Evolutionary conservation across 1,140 invertebrate genomes (phyloP), one percentile per base, ranked within the genome.

Genomic region (Drosophila prosaltans): DNA sequence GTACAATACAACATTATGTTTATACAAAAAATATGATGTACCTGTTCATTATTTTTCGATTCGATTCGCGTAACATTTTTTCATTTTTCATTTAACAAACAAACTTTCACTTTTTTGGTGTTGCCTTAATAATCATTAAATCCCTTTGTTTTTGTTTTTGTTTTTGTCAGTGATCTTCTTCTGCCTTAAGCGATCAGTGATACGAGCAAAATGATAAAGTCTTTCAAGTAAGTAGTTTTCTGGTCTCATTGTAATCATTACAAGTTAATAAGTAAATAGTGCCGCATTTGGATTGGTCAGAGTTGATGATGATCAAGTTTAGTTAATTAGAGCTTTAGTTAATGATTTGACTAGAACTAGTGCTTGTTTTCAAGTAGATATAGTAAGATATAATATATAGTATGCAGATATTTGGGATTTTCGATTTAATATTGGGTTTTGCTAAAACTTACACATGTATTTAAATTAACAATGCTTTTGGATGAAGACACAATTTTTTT

Each of bases 11-110:
- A 85, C 76, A 89, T 78, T 70, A 89, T 51, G 45, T 51, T 16
- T 16, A 51, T 88, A 88, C 83, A 88, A 88, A 88, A 88, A 89
- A 90, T 90, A 90, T 80, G 74, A 90, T 80, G 74, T 73, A 79
- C 63, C 55, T 65, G 71, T 65, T 61, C 65, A 28, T 63, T 73
- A 76, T 70, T 16, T 16, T 16, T 16, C 16, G 16, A 73, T 48
- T 80, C 61, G 69, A 69, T 79, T 68, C 69, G 43, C 30, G 62
- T 77, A 62, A 57, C 60, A 48, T 70, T 70, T 51, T 55, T 16
- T 1, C 3, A 36, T 36, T 51, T 51, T 51, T 51, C 21, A 70
- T 70, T 72, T 80, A 77, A 77, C 69, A 68, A 77, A 77, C 69
- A 68, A 69, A 74, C 59, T 76, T 79, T 63, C 39, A 55, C 30